Evolutionary conservation across 1,140 invertebrate species (phyloP).

Genomic region (Mycetomoellerius zeteki): DNA sequence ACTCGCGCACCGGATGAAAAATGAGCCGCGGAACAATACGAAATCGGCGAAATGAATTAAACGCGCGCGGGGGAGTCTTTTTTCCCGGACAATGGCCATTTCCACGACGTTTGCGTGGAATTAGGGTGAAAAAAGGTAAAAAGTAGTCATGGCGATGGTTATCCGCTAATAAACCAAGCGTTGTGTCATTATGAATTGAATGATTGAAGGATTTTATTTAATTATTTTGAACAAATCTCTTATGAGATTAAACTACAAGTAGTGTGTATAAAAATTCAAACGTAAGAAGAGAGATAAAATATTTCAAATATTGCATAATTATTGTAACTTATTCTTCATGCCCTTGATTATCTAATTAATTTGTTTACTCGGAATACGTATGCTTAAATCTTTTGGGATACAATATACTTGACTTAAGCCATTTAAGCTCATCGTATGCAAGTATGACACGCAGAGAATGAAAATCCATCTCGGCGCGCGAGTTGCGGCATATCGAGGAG

Average conservation of each 20-base stretch:
- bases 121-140: slow-evolving; percentile 51
- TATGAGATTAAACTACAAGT: background rate
- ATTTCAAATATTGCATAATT: background rate
- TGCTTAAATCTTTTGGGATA: background rate
- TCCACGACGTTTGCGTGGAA: slow-evolving; percentile 51
- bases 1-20: slow-evolving; percentile 53
- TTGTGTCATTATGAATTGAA: slow-evolving; percentile 20
- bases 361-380: slow-evolving; percentile 12
- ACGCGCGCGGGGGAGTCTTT: slow-evolving; percentile 46
- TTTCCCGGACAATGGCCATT: slow-evolving; percentile 49
- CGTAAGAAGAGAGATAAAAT: background rate
- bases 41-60: slow-evolving; percentile 67
- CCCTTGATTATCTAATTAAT: background rate
- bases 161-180: slow-evolving; percentile 55
- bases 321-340: background rate
- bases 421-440: slow-evolving; percentile 48
- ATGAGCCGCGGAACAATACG: slow-evolving; percentile 36
- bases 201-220: slow-evolving; percentile 21
- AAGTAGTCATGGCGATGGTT: slow-evolving; percentile 38
- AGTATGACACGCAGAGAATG: slow-evolving; percentile 46
- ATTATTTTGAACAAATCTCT: background rate
- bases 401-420: slow-evolving; percentile 26
- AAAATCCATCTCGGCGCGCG: slow-evolving; percentile 39
- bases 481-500: slow-evolving; percentile 52
- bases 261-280: background rate